These are phyloP conservation scores for Caenorhabditis tropicalis DNA, from an alignment of 1,140 invertebrate species.

Conservation along the genomic window DNA sequence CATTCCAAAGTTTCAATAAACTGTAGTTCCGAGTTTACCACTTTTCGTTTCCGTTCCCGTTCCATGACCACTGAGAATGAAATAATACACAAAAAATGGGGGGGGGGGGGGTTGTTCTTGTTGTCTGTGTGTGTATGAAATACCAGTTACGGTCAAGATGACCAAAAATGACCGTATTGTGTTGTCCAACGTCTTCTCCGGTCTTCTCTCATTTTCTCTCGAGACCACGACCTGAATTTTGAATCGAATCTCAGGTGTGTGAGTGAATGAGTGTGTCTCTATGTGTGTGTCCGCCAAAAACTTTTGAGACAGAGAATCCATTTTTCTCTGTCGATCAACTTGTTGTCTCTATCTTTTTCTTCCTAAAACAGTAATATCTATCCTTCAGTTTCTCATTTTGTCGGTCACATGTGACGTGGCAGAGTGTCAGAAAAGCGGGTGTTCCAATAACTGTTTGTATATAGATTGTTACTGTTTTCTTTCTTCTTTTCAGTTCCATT, in stretches of 20 bases:
- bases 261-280: background rate
- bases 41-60: background rate
- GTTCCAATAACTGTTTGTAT: background rate
- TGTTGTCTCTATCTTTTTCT: background rate
- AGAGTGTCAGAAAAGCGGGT: background rate
- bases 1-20: no score
- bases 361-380: background rate
- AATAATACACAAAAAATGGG: background rate
- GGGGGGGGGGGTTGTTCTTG: no score
- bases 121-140: background rate
- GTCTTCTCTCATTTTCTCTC: background rate
- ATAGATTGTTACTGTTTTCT: constrained; percentile 37
- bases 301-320: constrained; percentile 12
- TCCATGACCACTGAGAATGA: constrained; percentile 33
- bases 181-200: background rate
- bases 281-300: constrained; percentile 24
- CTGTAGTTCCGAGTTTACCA: background rate
- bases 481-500: no score
- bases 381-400: background rate
- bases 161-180: constrained; percentile 43
- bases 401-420: background rate
- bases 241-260: constrained; percentile 39
- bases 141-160: constrained; percentile 37
- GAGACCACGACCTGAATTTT: constrained; percentile 41
- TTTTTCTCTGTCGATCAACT: background rate